phyloP scores from a whole-genome alignment of 92 coral and sea anemone genomes.

The Hydrozoanthus gracilis region DNA sequence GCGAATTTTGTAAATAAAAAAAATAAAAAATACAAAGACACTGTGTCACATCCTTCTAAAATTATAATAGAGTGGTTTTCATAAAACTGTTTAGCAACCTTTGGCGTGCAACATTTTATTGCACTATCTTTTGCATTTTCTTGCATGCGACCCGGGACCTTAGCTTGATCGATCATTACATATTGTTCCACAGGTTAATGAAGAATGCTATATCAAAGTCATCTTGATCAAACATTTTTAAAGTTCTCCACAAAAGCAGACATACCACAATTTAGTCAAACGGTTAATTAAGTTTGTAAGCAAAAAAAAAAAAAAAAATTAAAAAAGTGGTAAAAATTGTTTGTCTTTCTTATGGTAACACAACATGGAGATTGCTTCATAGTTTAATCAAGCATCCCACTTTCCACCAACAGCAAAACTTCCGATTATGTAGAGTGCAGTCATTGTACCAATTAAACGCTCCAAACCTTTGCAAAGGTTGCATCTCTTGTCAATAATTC shows the following conservation, averaged over 20 bases:
- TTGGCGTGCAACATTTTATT: not conserved
- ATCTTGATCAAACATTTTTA: conserved; percentile 2
- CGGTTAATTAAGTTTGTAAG: not conserved
- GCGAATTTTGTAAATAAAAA: too few relatives aligned
- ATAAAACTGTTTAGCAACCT: conserved; percentile 1
- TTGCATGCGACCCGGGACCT: not conserved
- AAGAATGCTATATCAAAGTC: not conserved
- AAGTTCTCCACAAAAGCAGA: not conserved
- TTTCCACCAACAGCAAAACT: not conserved
- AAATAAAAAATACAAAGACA: not conserved
- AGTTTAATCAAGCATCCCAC: not conserved
- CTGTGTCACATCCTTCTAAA: conserved; percentile 18
- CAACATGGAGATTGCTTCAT: not conserved
- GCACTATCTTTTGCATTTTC: not conserved
- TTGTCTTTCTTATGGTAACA: not conserved
- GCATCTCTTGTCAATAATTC: not conserved
- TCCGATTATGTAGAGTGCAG: not conserved
- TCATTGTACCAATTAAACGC: not conserved
- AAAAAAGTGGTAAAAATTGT: not conserved
- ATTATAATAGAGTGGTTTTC: conserved; percentile 4
- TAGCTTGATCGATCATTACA: not conserved
- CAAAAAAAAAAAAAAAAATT: not conserved
- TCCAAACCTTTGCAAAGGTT: not conserved
- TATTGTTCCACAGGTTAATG: conserved; percentile 2
- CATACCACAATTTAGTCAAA: not conserved